Percentiles rank a stretch among this genome's conserved stretches.
These are phyloP conservation scores for Nyctereutes procyonoides DNA, from an alignment of 2,113 vertebrate species.

Conservation along the genomic window DNA sequence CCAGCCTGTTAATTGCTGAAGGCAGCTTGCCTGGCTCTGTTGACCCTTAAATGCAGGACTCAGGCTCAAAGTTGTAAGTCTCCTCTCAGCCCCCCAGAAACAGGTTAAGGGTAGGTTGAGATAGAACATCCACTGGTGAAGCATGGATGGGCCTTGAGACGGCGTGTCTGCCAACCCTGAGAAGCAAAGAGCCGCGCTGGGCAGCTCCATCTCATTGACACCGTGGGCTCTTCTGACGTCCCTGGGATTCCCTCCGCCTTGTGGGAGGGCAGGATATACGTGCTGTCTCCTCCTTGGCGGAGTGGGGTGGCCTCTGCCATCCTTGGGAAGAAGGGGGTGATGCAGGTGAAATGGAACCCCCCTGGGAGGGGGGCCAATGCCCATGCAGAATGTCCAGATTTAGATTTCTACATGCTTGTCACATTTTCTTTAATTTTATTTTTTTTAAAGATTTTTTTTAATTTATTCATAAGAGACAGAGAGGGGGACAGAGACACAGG, in stretches of 20 bases:
- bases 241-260: neutral
- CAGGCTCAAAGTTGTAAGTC: neutral
- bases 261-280: neutral
- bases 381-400: neutral
- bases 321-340: neutral
- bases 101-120: neutral
- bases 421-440: no score
- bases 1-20: neutral
- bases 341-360: neutral
- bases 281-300: neutral
- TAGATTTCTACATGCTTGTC: neutral
- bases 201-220: neutral
- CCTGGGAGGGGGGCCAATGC: neutral
- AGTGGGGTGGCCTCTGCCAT: neutral
- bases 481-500: no score
- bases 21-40: neutral
- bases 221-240: neutral
- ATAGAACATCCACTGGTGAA: neutral
- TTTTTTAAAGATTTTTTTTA: no score
- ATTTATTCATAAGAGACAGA: no score
- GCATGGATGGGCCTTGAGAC: neutral
- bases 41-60: neutral
- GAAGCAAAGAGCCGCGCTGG: neutral
- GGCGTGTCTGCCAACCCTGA: neutral
- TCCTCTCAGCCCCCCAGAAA: neutral